phyloP scores from a whole-genome alignment of 30 jellyfish, hydroid and myxozoan genomes.

The Rhopilema esculentum region DNA sequence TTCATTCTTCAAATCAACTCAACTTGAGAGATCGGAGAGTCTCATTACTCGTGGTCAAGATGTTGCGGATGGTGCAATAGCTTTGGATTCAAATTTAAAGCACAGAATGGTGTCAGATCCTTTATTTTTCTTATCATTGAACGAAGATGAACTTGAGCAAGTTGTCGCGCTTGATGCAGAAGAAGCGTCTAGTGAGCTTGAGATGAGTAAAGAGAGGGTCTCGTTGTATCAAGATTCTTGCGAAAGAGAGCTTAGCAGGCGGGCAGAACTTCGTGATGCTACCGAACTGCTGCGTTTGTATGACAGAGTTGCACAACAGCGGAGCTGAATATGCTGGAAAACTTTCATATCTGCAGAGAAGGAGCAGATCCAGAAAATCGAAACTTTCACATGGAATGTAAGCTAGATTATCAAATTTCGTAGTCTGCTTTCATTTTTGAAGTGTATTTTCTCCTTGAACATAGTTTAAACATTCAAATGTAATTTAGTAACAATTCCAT shows the following conservation, averaged over 20 bases:
- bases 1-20: neutral
- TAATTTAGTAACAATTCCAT: too few species aligned
- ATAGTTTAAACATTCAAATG: too few species aligned
- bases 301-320: neutral
- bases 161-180: slow-evolving; percentile 33
- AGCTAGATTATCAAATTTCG: neutral
- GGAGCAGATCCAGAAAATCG: too few species aligned
- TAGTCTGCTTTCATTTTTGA: too few species aligned
- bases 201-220: slow-evolving; percentile 24
- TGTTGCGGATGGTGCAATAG: slow-evolving; percentile 46
- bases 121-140: slow-evolving; percentile 38
- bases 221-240: slow-evolving; percentile 57
- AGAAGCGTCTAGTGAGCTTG: slow-evolving; percentile 22
- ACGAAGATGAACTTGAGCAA: slow-evolving; percentile 49
- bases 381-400: too few species aligned
- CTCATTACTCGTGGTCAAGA: slow-evolving; percentile 35
- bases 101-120: slow-evolving; percentile 41
- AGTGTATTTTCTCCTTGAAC: too few species aligned
- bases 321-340: neutral
- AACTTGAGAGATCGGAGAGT: slow-evolving; percentile 55
- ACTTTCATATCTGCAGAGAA: too few species aligned
- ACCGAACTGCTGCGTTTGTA: slow-evolving; percentile 35
- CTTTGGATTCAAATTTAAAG: slow-evolving; percentile 19
- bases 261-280: slow-evolving; percentile 64
- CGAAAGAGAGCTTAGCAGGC: slow-evolving; percentile 46